Evolutionary conservation across 1,140 invertebrate species (phyloP).

Genomic region (Drosophila athabasca): DNA sequence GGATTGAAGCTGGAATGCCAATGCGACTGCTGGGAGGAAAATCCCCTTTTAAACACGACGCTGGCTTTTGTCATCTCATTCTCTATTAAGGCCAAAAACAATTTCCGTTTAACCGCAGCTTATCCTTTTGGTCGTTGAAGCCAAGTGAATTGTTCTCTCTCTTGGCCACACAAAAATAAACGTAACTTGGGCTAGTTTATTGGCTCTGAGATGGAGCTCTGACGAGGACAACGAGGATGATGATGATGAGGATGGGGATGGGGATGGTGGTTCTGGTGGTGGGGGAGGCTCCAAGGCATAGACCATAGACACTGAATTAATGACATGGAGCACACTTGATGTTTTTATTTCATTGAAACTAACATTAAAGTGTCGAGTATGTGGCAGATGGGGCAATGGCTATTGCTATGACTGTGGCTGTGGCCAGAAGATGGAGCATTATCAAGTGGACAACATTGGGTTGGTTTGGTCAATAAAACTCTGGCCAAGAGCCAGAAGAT

Average conservation of each 20-base stretch:
- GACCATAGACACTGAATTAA: constrained; percentile 38
- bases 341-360: constrained; percentile 49
- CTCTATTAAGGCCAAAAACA: constrained; percentile 2
- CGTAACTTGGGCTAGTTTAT: constrained; percentile 48
- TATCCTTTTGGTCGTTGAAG: constrained; percentile 33
- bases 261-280: background rate
- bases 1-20: background rate
- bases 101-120: constrained; percentile 45
- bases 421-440: constrained; percentile 4
- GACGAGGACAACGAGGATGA: background rate
- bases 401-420: no score
- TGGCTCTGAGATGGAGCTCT: constrained; percentile 12
- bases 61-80: constrained; percentile 18
- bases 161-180: constrained; percentile 44
- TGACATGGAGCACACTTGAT: constrained; percentile 41
- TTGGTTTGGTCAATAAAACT: constrained; percentile 30
- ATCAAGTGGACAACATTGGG: constrained; percentile 20
- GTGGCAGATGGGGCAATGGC: no score
- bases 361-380: constrained; percentile 12
- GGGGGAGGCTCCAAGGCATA: background rate
- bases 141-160: constrained; percentile 31
- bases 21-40: constrained; percentile 1
- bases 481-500: constrained; percentile 29
- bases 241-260: constrained; percentile 10
- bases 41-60: constrained; percentile 18